Evolutionary conservation across 92 coral and sea anemone species (phyloP), one percentile per base, ranked within the genome.

Genomic region (Porites evermanni): DNA sequence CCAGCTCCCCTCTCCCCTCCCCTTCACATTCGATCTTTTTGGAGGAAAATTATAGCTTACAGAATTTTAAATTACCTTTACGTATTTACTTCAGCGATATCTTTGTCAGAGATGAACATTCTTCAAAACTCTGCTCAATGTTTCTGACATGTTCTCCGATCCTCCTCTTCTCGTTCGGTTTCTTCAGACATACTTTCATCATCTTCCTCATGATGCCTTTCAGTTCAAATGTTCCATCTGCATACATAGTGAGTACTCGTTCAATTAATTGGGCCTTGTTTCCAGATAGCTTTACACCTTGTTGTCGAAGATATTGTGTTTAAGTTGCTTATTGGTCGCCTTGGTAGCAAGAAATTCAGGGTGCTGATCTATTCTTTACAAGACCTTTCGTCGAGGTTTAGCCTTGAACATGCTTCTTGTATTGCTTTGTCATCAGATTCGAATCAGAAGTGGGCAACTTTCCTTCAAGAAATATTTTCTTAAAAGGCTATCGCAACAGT

Each of bases 21-120:
- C 44, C 44, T 67, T 67, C 72, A 20, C 72, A 23, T 67, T 50
- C 72, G 50, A 2, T 67, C 72, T 67, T 67, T 67, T 67, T 29
- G 44, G 32, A 67, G 72, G 72, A 67, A 67, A 50, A 24, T 67
- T 67, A 67, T 67, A 67, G 72, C 72, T 67, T 23, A 67, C n/a
- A 20, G 44, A 67, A 67, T 6, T 67, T 19, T 67, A 67, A 67
- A 18, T 64, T 64, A 64, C 68, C 68, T 64, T 64, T 64, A 4
- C 68, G 19, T 13, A 64, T 64, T 64, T 64, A 64, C 2, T 64
- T 64, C 2, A 64, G 68, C 16, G 17, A 64, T 67, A 67, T 67
- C 72, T 67, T 67, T 67, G 72, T 67, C 51, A 67, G 72, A 67
- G 51, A 67, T 24, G 72, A 0, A 20, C 72, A 67, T 67, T 20